Conservation (phyloP, 2,888 invertebrate species). For the Nemurella pictetii region DNA sequence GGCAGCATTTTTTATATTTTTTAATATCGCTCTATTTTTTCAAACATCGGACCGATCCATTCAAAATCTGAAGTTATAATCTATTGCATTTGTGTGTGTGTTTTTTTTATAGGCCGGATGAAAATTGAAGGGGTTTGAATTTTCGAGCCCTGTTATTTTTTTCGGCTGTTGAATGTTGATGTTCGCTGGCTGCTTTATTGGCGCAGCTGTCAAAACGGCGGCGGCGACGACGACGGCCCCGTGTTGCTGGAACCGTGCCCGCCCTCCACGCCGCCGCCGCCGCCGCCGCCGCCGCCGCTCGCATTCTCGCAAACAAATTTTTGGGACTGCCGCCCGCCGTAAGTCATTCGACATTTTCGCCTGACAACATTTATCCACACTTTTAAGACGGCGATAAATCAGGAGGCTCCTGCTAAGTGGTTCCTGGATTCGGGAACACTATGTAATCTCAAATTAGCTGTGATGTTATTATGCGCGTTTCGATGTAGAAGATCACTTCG, state of each 20-base stretch:
- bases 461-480: not conserved
- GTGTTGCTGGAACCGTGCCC: not conserved
- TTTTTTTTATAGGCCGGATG: not conserved
- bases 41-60: too few species aligned
- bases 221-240: not conserved
- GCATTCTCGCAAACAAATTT: not conserved
- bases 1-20: too few species aligned
- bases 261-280: not conserved
- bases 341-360: not conserved
- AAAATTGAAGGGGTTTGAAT: not conserved
- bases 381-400: not conserved
- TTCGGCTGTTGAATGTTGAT: not conserved
- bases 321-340: not conserved
- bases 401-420: not conserved
- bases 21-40: too few species aligned
- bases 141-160: not conserved
- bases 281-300: too few species aligned
- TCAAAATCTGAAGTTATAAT: too few species aligned
- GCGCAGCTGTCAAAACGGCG: not conserved
- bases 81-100: too few species aligned
- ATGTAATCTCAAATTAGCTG: not conserved
- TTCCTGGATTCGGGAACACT: not conserved
- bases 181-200: not conserved
- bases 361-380: not conserved
- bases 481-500: not conserved